Evolutionary conservation across 2,888 invertebrate species (phyloP), one percentile per base, ranked within the genome.

Genomic region (Onchidella celtica): DNA sequence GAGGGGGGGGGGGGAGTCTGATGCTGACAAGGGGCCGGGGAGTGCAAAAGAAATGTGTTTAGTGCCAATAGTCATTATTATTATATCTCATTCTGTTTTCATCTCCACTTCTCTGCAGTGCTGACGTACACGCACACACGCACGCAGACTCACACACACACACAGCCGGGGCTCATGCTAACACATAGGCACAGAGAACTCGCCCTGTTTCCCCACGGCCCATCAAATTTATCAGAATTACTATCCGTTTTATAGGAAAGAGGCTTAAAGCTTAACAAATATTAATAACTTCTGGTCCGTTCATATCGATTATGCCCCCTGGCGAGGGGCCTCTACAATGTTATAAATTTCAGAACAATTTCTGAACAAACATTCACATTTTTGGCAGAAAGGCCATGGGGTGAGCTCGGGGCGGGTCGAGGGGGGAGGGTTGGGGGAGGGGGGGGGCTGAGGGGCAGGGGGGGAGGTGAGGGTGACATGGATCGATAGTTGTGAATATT

Each of bases 301-400:
- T 70, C 21, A 47, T 79, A 79, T 79, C 72, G 79, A 79, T 79
- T 79, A 47, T 40, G 69, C 70, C 79, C 79, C 79, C 70, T 72
- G 40, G 72, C 79, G 65, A 32, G 69, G n/a, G 47, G 70, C 38
- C 69, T 32, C 47, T 65, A 72, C 72, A 79, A 79, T 79, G 72
- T 72, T 79, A 79, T 79, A 79, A 79, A 63, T 72, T 79, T 79
- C 69, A 79, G 72, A 79, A 79, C 79, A 78, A 78, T 78, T 78
- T 78, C 78, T 69, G 65, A 38, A 78, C 78, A 79, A 79, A 79
- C 79, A 79, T 72, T 79, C 63, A 47, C 68, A 68, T 47, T 72
- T 68, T 75, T 68, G 34, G 34, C 66, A 55, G n/a, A 29, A 68
- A 68, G 68, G 77, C 68, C 36, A 68, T 36, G 77, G 68, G 68